Evolutionary conservation across 1,140 invertebrate genomes (phyloP), one percentile per base, ranked within the genome.

Genomic region (Pseudomyrmex cubaensis): DNA sequence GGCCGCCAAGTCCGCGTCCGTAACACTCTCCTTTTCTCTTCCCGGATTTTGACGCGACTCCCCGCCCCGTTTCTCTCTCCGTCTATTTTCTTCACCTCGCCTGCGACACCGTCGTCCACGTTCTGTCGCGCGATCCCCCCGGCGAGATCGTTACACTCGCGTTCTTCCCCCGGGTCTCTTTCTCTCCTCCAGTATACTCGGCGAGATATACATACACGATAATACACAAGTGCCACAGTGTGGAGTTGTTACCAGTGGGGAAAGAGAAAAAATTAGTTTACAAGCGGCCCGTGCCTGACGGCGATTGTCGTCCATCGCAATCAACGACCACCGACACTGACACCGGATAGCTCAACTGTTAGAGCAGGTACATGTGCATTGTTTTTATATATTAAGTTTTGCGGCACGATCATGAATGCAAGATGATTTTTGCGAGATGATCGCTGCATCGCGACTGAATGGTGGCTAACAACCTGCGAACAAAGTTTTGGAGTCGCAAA

Each of bases 231-330:
- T 88, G 87, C 83, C 66, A 85, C 86, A 88, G 84, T 88, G 87
- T 88, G 84, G 77, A 88, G 86, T 88, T 83, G 66, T 80, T 88
- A 88, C 72, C 77, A 88, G 87, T 88, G 87, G 77, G 74, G 73
- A 83, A 83, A 72, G 25, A 52, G 85, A 73, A 87, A 75, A 80
- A 84, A 87, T 84, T 87, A 80, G 73, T 84, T 87, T 78, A 86
- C 82, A 84, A 84, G 74, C 86, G 82, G 74, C 83, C 35, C 85
- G 86, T 87, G 63, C 74, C 86, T 74, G 13, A 61, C 72, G 56
- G 86, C 84, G 59, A 83, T 63, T 70, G 64, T 73, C 67, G 73
- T 86, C 70, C 62, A 75, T 80, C 80, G 74, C 46, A 61, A 25
- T 66, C 52, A 13, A 70, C 52, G 52, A 66, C n/a, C 20, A 22